Evolutionary conservation across 2,888 invertebrate species (phyloP).

Genomic region (Pteria penguin): DNA sequence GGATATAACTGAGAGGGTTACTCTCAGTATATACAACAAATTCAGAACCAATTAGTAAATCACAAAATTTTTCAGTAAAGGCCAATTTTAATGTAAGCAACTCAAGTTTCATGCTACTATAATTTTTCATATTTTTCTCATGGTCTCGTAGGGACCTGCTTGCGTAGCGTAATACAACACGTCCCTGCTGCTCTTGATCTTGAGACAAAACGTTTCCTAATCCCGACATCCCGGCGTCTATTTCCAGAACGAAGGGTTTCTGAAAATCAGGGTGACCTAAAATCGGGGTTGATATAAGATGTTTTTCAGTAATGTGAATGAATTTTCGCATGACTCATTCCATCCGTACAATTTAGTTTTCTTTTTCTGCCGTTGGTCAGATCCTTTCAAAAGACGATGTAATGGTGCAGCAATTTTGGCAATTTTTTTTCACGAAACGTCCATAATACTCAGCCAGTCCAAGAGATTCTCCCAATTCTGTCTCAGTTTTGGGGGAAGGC

Average conservation of each 20-base stretch:
- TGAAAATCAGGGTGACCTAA: conserved; percentile 20
- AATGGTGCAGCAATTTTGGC: conserved; percentile 27
- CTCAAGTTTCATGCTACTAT: conserved; percentile 52
- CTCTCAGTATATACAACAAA: conserved; percentile 46
- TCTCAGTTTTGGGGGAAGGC: conserved; percentile 16
- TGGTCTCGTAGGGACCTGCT: conserved; percentile 7
- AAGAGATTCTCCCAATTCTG: conserved; percentile 30
- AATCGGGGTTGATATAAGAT: no score
- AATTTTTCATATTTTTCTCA: conserved; percentile 49
- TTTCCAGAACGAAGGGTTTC: conserved; percentile 26
- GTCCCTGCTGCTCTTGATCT: neutral
- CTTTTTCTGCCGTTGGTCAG: neutral
- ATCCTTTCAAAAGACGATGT: conserved; percentile 18
- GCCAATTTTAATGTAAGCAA: conserved; percentile 54
- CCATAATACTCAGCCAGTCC: conserved; percentile 34
- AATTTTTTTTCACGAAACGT: conserved; percentile 20
- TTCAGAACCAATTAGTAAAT: conserved; percentile 38
- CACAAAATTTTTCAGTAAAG: conserved; percentile 47
- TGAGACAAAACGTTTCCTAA: conserved; percentile 19
- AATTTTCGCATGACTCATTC: conserved; percentile 8
- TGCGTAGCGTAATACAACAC: neutral
- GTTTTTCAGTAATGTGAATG: conserved; percentile 13
- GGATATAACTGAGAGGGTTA: conserved; percentile 41
- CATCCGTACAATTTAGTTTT: conserved; percentile 5
- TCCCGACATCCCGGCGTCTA: conserved; percentile 10